Evolutionary conservation across 2,797 vertebrate genomes (phyloP), one percentile per base, ranked within the genome.

Genomic region (Hypotaenidia okinawae): DNA sequence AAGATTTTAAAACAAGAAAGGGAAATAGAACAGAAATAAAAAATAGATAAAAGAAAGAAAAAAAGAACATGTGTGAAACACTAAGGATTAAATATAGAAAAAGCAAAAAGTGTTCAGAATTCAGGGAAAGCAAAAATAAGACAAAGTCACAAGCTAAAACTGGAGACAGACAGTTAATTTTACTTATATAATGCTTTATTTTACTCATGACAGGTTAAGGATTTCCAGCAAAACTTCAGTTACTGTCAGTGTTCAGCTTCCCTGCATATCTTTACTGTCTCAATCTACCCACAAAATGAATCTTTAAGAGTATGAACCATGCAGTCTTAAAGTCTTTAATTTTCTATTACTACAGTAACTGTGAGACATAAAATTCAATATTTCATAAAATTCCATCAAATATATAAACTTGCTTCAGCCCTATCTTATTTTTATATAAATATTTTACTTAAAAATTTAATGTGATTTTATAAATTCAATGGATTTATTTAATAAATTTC

Each of bases 321-420:
- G 2, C 1, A 61, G 3, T 32, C 19, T 84, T 68, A 18, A 68
- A 74, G 11, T 37, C 8, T 63, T 69, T 35, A 10, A 27, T 78
- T 78, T 62, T 45, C 32, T 61, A 14, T 61, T 58, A 37, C 5
- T 41, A 5, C 6, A 64, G 28, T 11, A 86, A 54, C 49, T 63
- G 6, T 17, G 27, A 77, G 4, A 7, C 62, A 18, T 11, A 45
- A 32, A 10, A 49, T 32, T 75, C 1, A 39, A 32, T 10, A 62
- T 27, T 41, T 33, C 35, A 55, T 69, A 69, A 69, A 76, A 58
- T 8, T 76, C 1, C 0, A 41, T 51, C 2, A 84, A 68, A 61
- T 32, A 0, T 13, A 58, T 61, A 45, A 58, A 35, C 4, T 82
- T 67, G 1, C 1, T 45, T 84, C 75, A 19, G 25, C 0, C 1